Base-by-base conservation (phyloP, 2,797 vertebrate genomes). In the Psittacula derbiana region DNA sequence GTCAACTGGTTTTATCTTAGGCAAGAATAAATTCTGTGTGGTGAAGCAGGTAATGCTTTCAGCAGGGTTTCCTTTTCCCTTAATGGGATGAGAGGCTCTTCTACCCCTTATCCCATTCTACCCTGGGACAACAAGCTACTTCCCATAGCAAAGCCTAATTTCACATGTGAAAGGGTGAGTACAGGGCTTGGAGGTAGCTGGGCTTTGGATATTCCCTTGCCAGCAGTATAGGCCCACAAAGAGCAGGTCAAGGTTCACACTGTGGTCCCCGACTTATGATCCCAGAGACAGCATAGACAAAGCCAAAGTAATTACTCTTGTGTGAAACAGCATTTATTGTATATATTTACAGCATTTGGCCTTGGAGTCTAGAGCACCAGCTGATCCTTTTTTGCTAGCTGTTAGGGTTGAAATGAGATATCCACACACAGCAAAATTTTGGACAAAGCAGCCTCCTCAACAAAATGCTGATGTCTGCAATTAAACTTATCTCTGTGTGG, bases 351-450 rank as follows among this genome's bases (percentile, higher is more conserved):
- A 92, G 81, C 85, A 74, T 52, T 94, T 95, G 90, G 86, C 88
- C 86, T 93, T 58, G 65, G 24, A 61, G 41, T 27, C 88, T 50
- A 80, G 73, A 93, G 87, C 83, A 91, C 88, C 83, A 95, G 91
- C 92, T 96, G 93, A 96, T 92, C 67, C 74, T 84, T 90, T 95
- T 95, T 93, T 91, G 79, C 70, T 94, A 78, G 66, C 85, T 95
- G 25, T 67, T 82, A 90, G 75, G 80, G 55, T 76, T 90, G 88
- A 94, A 93, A 96, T 15, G 25, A 95, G 80, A 93, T 47, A 84
- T n/a, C 44, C 75, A 82, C 10, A 90, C 41, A 71, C 30, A 86
- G 90, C 50, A 67, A 61, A 70, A 78, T 50, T 76, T 90, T 90
- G 83, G 93, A 86, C 71, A 76, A 71, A 20, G 86, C 80, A 88